phyloP scores from a whole-genome alignment of 2,113 vertebrate species.

The Chinchilla lanigera region DNA sequence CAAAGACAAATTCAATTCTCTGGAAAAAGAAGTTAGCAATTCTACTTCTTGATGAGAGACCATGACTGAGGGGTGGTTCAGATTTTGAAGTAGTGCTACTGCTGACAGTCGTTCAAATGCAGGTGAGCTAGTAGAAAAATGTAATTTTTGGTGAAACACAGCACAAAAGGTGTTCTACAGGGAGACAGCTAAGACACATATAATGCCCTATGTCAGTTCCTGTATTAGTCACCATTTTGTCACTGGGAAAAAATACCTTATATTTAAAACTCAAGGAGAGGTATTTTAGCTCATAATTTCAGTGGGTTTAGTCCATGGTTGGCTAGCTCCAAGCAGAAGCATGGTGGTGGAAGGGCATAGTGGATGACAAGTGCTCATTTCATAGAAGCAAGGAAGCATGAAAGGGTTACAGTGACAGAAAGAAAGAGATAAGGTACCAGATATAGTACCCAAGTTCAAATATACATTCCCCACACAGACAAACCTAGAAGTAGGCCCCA shows the following conservation, averaged over 20 bases:
- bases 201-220: too few species aligned
- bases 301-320: not conserved
- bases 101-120: not conserved
- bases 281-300: not conserved
- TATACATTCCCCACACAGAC: not conserved
- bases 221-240: not conserved
- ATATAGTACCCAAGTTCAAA: not conserved
- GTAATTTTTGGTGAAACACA: not conserved
- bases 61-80: not conserved
- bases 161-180: not conserved
- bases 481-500: not conserved
- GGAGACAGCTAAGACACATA: not conserved
- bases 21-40: not conserved
- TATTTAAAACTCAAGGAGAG: not conserved
- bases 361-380: not conserved
- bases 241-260: not conserved
- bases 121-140: not conserved
- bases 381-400: not conserved
- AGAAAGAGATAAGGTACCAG: not conserved
- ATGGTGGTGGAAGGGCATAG: not conserved
- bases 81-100: not conserved
- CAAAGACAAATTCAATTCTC: not conserved
- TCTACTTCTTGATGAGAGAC: not conserved
- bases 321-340: too few species aligned
- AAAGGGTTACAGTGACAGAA: not conserved